A percentile compares a stretch with the other conserved stretches of the same genome.
Conservation (phyloP, 2,113 vertebrate species). For the Eublepharis macularius region DNA sequence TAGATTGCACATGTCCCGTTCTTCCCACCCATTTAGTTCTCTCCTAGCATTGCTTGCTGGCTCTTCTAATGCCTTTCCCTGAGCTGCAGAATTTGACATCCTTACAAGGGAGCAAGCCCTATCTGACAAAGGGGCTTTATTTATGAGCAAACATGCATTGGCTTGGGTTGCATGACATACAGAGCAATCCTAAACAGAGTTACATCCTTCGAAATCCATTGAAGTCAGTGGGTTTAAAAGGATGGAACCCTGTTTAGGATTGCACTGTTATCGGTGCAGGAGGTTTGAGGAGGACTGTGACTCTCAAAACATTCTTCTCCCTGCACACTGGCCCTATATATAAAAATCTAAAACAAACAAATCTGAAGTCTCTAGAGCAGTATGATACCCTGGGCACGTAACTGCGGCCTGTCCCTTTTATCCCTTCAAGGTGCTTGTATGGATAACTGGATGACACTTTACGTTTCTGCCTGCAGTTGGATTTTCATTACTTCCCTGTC, state of each 20-base stretch:
- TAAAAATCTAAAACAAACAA: neutral
- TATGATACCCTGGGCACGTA: neutral
- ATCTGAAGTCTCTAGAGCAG: neutral
- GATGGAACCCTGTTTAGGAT: too few relatives aligned
- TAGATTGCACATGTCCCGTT: neutral
- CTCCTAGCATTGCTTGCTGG: neutral
- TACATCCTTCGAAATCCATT: too few relatives aligned
- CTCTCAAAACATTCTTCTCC: too few relatives aligned
- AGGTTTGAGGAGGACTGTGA: neutral
- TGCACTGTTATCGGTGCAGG: too few relatives aligned
- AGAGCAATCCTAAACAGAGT: too few relatives aligned
- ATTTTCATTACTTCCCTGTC: neutral
- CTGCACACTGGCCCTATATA: neutral
- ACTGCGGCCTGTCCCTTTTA: neutral
- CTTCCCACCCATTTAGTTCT: neutral
- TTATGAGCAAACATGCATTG: neutral
- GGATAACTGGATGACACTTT: neutral
- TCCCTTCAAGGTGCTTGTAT: neutral
- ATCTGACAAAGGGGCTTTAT: neutral
- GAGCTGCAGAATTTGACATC: neutral
- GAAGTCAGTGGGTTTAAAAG: too few relatives aligned
- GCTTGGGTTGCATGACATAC: too few relatives aligned
- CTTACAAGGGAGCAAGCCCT: neutral
- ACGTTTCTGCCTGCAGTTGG: neutral
- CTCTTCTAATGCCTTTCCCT: neutral